Evolutionary conservation across 2,113 vertebrate species (phyloP).

Genomic region (Hiodon tergisus): DNA sequence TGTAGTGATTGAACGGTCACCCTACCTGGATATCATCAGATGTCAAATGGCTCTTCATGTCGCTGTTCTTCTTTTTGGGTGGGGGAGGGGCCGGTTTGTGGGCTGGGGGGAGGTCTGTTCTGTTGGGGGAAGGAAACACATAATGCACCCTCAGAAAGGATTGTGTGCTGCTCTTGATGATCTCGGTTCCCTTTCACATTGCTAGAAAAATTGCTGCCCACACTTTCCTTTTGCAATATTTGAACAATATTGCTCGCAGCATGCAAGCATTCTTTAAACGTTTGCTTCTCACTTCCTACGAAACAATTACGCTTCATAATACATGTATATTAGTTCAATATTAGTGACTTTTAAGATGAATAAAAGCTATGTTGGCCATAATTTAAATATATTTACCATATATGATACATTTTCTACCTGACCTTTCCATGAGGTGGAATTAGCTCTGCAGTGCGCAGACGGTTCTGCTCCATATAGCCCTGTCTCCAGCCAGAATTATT

Average conservation of each 20-base stretch:
- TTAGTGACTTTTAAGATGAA: too few species aligned
- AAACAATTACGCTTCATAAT: too few species aligned
- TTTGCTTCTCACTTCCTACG: conserved; percentile 39
- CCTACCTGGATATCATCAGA: conserved; percentile 84
- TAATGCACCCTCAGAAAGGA: conserved; percentile 27
- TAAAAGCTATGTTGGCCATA: too few species aligned
- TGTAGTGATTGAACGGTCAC: conserved; percentile 21
- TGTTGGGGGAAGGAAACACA: conserved; percentile 57
- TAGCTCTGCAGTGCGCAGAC: conserved; percentile 62
- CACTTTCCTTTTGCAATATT: conserved; percentile 1
- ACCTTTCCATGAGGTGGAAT: conserved; percentile 55
- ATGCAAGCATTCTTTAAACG: conserved; percentile 48
- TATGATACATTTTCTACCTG: too few species aligned
- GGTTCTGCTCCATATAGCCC: conserved; percentile 62
- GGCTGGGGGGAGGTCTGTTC: conserved; percentile 73
- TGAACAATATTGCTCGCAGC: not conserved
- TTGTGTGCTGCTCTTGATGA: not conserved
- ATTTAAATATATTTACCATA: too few species aligned
- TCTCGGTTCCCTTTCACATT: not conserved
- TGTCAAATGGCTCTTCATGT: conserved; percentile 73
- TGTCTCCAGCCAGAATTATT: conserved; percentile 46
- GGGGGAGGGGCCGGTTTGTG: conserved; percentile 77
- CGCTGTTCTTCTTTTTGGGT: conserved; percentile 71
- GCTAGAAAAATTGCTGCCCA: conserved; percentile 4
- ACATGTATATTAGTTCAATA: too few species aligned